Percentiles rank a stretch among this genome's conserved stretches.
phyloP scores from a whole-genome alignment of 2,113 vertebrate genomes.

The Ciconia stormi region DNA sequence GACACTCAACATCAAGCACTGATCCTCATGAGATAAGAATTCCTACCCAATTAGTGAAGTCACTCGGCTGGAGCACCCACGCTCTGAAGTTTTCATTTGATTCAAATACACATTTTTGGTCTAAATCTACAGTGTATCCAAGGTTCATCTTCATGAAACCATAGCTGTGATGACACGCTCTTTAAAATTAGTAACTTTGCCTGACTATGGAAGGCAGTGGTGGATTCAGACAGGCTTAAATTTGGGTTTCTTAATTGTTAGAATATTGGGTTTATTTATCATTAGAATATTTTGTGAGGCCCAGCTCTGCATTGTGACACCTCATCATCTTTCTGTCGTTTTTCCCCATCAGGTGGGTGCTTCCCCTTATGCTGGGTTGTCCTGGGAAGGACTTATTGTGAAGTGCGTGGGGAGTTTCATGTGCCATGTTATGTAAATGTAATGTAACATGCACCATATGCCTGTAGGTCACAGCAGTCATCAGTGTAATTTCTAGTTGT shows the following conservation, averaged over 20 bases:
- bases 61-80: background rate
- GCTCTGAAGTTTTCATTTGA: background rate
- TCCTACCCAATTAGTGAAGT: background rate
- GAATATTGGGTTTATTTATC: background rate
- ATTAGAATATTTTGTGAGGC: background rate
- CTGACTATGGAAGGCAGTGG: background rate
- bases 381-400: background rate
- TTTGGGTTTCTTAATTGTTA: background rate
- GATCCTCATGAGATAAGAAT: background rate
- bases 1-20: background rate
- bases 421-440: background rate
- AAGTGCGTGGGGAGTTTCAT: background rate
- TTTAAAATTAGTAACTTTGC: background rate
- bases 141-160: background rate
- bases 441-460: too few species aligned
- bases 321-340: background rate
- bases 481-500: background rate
- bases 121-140: background rate
- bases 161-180: background rate
- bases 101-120: background rate
- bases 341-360: background rate
- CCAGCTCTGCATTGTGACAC: background rate
- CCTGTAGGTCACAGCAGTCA: background rate
- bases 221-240: background rate
- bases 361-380: background rate